Base-by-base conservation (phyloP, 2,113 vertebrate genomes). In the Heloderma charlesbogerti region DNA sequence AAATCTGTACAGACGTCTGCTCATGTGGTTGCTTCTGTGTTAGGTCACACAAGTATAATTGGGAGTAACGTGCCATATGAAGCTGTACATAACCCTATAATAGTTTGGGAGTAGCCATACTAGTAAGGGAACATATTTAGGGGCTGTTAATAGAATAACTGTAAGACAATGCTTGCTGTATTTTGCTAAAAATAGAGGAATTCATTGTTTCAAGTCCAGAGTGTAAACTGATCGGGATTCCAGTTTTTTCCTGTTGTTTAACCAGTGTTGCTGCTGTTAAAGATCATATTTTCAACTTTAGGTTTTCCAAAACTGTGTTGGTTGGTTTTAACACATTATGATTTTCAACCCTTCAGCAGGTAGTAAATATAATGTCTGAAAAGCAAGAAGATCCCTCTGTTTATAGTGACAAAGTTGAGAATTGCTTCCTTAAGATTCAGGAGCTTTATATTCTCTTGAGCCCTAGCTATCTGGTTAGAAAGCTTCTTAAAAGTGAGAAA, bases 191-290 rank as follows among this genome's bases (percentile, higher is more conserved):
- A 84, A 63, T 34, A 29, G 20, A 63, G 6, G 40, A 54, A 84
- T 51, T 29, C 16, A 18, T 63, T 54, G 34, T 82, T 66, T 67
- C 9, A 79, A 86, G 74, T 10, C 22, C 18, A 80, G 83, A 88
- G 93, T 93, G 88, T 93, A 92, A 74, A 86, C 78, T 93, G 84
- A 94, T 93, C 67, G 91, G 92, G 94, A 96, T 95, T 92, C 87
- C 89, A 3, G 63, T 75, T 43, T 91, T 95, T 79, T 83, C 37
- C 75, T 92, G 37, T 91, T 86, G 48, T 80, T 88, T 9, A 75
- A 89, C 60, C 87, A 87, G 60, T 86, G 43, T n/a, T 78, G 69
- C 34, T 92, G 25, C 80, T 84, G 88, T 48, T 90, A 88, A 91
- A 0, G 92, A 84, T 71, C 91, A 34, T 3, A 78, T 79, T 94